Conservation (phyloP, 2,113 vertebrate species). For the Orycteropus afer region DNA sequence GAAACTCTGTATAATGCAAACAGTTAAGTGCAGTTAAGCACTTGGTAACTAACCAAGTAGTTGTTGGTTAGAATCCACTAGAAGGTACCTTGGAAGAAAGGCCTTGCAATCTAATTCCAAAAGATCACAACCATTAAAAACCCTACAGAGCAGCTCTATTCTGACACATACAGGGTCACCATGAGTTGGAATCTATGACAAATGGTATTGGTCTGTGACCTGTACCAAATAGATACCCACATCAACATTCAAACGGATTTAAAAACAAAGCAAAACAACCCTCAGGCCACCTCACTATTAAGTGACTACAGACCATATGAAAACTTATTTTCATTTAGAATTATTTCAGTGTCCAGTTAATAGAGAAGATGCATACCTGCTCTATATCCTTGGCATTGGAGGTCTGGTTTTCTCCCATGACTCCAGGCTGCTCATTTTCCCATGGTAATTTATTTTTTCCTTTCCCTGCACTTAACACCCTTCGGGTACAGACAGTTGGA, state of each 20-base stretch:
- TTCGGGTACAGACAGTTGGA: slow-evolving; percentile 83
- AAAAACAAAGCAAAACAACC: slow-evolving; percentile 23
- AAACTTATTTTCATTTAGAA: slow-evolving; percentile 38
- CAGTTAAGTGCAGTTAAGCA: background rate
- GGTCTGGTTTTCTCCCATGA: slow-evolving; percentile 75
- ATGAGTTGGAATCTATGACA: background rate
- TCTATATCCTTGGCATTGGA: slow-evolving; percentile 80
- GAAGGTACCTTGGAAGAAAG: background rate
- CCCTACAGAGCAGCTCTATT: background rate
- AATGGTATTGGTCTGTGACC: background rate
- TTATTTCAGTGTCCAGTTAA: slow-evolving; percentile 29
- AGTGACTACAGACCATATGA: background rate
- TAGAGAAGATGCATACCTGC: slow-evolving; percentile 87
- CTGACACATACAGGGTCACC: background rate
- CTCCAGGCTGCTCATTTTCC: slow-evolving; percentile 87
- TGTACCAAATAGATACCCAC: background rate
- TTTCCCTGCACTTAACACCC: slow-evolving; percentile 93
- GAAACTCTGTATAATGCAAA: background rate
- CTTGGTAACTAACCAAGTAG: background rate
- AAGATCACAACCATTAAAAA: background rate
- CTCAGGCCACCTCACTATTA: background rate
- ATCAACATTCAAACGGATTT: background rate
- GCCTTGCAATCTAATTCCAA: background rate
- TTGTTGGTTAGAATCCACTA: background rate
- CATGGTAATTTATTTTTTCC: slow-evolving; percentile 96